Conservation (phyloP, 1,140 invertebrate genomes). For the Palaemon carinicauda region DNA sequence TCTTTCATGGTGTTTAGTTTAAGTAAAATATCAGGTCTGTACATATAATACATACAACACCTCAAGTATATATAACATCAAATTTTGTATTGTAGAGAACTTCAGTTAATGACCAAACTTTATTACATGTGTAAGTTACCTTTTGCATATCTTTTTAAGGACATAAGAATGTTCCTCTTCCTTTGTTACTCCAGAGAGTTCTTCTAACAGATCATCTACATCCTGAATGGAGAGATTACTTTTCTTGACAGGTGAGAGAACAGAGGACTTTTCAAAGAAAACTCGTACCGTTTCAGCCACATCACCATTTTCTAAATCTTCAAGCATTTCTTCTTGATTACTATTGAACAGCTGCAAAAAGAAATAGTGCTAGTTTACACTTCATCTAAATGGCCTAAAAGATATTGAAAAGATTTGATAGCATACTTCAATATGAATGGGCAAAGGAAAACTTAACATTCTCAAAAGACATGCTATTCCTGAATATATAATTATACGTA, state of each 20-base stretch:
- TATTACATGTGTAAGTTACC: neutral
- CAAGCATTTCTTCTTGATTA: conserved; percentile 82
- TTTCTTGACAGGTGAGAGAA: conserved; percentile 75
- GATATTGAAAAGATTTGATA: too few species aligned
- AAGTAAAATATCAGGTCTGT: too few species aligned
- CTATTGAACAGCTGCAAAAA: conserved; percentile 73
- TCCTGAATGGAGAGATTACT: conserved; percentile 76
- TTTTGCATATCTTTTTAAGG: conserved; percentile 75
- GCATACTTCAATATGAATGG: too few species aligned
- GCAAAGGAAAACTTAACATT: too few species aligned
- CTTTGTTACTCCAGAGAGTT: conserved; percentile 79
- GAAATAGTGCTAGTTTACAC: conserved; percentile 11
- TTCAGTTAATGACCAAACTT: too few species aligned
- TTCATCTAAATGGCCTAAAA: neutral
- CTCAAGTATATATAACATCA: too few species aligned
- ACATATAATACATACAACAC: too few species aligned
- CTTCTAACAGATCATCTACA: conserved; percentile 78
- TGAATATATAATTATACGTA: conserved; percentile 58
- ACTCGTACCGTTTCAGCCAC: conserved; percentile 85
- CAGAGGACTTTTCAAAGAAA: conserved; percentile 78
- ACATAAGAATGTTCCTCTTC: conserved; percentile 87
- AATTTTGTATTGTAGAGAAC: too few species aligned
- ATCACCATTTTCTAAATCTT: conserved; percentile 87
- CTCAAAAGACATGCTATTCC: too few species aligned
- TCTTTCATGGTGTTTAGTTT: too few species aligned